Conservation (phyloP, 2,888 invertebrate species). For the Tipula lateralis region DNA sequence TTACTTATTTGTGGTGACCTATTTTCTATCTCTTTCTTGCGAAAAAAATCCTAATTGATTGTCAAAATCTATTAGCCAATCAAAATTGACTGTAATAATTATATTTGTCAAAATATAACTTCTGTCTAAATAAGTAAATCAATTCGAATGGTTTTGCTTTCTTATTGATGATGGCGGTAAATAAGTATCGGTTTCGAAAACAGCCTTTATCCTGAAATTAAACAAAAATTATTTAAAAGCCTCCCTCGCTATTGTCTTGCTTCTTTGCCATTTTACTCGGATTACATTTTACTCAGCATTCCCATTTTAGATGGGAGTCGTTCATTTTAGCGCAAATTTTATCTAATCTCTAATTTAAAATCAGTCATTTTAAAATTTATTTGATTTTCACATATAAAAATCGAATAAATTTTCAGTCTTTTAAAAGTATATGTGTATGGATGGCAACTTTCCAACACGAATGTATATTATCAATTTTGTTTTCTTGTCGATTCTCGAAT, state of each 20-base stretch:
- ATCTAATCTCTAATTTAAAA: constrained; percentile 24
- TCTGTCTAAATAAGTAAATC: no score
- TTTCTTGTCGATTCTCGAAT: background rate
- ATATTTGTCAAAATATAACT: no score
- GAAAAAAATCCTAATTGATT: no score
- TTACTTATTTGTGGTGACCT: no score
- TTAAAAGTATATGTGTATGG: background rate
- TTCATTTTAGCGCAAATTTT: background rate
- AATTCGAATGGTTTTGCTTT: no score
- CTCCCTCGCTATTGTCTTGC: background rate
- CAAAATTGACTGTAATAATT: no score
- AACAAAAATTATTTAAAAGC: background rate
- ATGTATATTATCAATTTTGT: background rate
- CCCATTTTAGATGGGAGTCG: background rate
- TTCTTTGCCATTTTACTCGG: background rate
- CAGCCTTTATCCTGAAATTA: background rate
- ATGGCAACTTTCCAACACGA: background rate
- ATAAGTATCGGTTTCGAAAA: no score
- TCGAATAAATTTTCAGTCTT: constrained; percentile 5
- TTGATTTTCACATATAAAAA: background rate
- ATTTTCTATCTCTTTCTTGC: no score
- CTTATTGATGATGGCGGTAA: no score
- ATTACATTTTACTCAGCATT: background rate
- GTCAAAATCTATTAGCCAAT: no score
- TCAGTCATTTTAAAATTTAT: constrained; percentile 1